Evolutionary conservation across 2,888 invertebrate species (phyloP).

Genomic region (Xiphydria camelus): DNA sequence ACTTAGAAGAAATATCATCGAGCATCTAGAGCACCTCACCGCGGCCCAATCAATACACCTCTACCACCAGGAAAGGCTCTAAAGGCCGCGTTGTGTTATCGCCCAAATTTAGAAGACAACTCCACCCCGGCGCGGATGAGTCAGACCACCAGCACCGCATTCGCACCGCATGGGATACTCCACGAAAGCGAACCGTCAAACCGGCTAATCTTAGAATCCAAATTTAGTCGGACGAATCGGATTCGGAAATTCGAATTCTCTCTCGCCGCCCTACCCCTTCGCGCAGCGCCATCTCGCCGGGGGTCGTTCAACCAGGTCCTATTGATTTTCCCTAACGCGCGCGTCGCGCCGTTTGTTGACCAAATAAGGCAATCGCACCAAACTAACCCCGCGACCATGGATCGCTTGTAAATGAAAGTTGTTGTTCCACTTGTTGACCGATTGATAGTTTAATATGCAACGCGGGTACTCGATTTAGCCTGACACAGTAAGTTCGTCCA

Average conservation of each 20-base stretch:
- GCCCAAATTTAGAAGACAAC: too few relatives aligned
- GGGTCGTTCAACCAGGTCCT: conserved; percentile 10
- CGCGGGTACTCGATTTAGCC: too few relatives aligned
- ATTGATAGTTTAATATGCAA: not conserved
- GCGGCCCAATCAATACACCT: too few relatives aligned
- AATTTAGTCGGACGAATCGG: not conserved
- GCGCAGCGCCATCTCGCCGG: conserved; percentile 9
- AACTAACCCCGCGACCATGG: conserved; percentile 1
- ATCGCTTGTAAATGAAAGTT: not conserved
- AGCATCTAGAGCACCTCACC: too few relatives aligned
- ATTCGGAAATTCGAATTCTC: not conserved
- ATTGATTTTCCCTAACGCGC: conserved; percentile 16
- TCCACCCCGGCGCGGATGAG: too few relatives aligned
- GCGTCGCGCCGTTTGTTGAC: conserved; percentile 25
- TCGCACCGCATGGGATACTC: conserved; percentile 1
- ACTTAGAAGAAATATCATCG: too few relatives aligned
- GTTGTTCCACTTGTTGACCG: not conserved
- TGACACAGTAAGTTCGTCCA: too few relatives aligned
- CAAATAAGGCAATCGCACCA: conserved; percentile 27
- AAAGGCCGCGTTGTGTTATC: too few relatives aligned
- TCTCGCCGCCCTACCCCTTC: not conserved
- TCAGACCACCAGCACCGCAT: not conserved
- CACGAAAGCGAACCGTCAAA: too few relatives aligned
- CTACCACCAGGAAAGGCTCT: too few relatives aligned
- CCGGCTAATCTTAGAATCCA: not conserved